Conservation (phyloP, 2,888 invertebrate genomes). For the Chloroclysta siterata region DNA sequence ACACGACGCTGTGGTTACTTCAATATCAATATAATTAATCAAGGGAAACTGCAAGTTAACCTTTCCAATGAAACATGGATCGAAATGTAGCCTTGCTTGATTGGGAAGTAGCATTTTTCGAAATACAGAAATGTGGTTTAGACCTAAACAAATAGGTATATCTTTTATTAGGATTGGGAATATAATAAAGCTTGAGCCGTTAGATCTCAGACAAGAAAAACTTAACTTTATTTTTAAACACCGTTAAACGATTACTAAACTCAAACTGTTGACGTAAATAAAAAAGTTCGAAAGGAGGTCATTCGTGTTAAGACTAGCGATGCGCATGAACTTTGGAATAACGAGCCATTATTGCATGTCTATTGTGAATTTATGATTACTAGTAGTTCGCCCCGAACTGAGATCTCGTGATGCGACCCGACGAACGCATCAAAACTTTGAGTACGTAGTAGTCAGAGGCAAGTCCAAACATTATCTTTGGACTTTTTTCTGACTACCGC, state of each 20-base stretch:
- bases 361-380: background rate
- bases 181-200: no score
- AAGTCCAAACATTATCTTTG: no score
- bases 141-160: background rate
- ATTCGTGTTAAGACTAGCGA: background rate
- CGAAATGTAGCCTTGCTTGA: background rate
- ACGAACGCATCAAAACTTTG: no score
- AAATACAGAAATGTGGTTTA: background rate
- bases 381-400: no score
- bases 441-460: no score
- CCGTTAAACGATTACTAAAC: no score
- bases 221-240: no score
- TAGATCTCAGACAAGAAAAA: no score
- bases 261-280: background rate
- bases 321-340: background rate
- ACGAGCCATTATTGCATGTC: background rate
- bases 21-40: slow-evolving; percentile 45
- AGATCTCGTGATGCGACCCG: no score
- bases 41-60: slow-evolving; percentile 25
- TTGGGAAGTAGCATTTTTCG: background rate
- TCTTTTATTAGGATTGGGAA: no score
- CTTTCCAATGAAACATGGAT: slow-evolving; percentile 17
- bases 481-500: no score
- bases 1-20: slow-evolving; percentile 41
- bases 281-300: background rate